Evolutionary conservation across 1,140 invertebrate species (phyloP).

Genomic region (Phthorimaea operculella): DNA sequence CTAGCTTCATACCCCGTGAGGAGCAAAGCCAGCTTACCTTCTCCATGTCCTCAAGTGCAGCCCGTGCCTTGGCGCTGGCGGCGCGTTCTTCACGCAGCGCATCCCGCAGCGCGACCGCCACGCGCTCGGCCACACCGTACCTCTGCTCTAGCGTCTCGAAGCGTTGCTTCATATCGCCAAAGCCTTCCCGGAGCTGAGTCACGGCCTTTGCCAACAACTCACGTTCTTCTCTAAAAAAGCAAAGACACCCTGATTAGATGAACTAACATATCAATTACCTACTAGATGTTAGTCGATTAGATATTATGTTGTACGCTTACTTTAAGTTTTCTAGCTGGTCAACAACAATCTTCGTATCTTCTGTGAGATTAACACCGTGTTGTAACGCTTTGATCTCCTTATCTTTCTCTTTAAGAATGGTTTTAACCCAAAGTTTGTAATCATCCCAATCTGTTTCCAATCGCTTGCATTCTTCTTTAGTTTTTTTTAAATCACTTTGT

Average conservation of each 20-base stretch:
- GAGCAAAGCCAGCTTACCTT: too few species aligned
- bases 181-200: constrained; percentile 26
- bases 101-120: constrained; percentile 36
- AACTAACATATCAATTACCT: too few species aligned
- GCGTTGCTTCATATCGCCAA: constrained; percentile 24
- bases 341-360: constrained; percentile 45
- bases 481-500: constrained; percentile 37
- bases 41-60: constrained; percentile 21
- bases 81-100: constrained; percentile 40
- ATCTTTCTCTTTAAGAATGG: constrained; percentile 48
- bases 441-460: constrained; percentile 55
- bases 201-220: constrained; percentile 33
- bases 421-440: constrained; percentile 54
- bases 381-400: constrained; percentile 44
- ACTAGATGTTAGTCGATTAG: too few species aligned
- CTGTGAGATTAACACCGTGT: constrained; percentile 35
- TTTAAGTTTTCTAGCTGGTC: constrained; percentile 42
- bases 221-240: constrained; percentile 36
- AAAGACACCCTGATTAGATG: too few species aligned
- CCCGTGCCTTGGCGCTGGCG: constrained; percentile 32
- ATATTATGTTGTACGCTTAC: too few species aligned
- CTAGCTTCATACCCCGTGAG: too few species aligned
- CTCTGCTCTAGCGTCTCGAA: constrained; percentile 30
- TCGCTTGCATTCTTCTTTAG: constrained; percentile 32
- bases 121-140: constrained; percentile 29